Base-by-base conservation (phyloP, 2,797 vertebrate genomes). In the Carcharodon carcharias region DNA sequence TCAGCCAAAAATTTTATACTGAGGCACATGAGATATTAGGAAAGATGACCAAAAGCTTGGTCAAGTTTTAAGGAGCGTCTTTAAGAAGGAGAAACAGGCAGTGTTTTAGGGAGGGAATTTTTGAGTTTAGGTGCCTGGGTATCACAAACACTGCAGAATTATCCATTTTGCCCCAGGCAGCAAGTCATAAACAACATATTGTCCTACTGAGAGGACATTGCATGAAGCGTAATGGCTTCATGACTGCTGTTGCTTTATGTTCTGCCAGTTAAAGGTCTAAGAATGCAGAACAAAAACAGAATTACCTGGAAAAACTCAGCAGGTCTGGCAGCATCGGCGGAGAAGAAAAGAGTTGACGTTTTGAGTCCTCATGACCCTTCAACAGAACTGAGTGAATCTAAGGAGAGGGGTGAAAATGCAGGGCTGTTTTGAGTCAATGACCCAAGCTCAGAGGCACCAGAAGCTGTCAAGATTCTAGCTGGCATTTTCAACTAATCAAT, bases 61-160 rank as follows among this genome's bases (percentile, higher is more conserved):
- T 0, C 58, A 23, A 40, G 35, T 26, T 93, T 67, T 67, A 93
- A 65, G 91, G 16, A n/a, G 58, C 21, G 7, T 23, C 28, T 40
- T 92, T 63, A 18, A 63, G 58, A 40, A 18, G 28, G 56, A 35
- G 61, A 93, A 21, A 0, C 35, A 67, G n/a, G 63, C 35, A 93
- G 89, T 40, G 2, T 7, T 23, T 61, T 61, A 91, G 28, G 11
- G 56, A 40, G 61, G 9, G 1, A 65, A 45, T 93, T n/a, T 0
- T 18, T 40, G 58, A 63, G 89, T 31, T 63, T 63, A 92, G 56
- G 58, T 63, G 28, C 28, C 12, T 61, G 0, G 54, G 26, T 61
- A 61, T 91, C 58, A n/a, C 35, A 93, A 93, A 94, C 92, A 94
- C 93, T 23, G 67, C 35, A 95, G 50, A 95, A 69, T 95, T 31